Conservation (phyloP, 2,113 vertebrate genomes). For the Sinocyclocheilus maitianheensis region DNA sequence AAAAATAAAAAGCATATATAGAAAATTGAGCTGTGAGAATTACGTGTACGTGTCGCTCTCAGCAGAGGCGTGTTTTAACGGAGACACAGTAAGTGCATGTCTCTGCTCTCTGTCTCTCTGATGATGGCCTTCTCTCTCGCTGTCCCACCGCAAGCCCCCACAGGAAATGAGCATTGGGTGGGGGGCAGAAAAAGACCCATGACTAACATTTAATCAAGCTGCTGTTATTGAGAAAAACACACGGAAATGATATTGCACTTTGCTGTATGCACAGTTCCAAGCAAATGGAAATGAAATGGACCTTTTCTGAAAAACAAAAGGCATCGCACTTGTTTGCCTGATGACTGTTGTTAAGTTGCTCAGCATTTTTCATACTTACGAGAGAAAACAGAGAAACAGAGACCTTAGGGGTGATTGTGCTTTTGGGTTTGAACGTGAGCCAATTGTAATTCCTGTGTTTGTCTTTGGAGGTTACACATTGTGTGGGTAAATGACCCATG, state of each 20-base stretch:
- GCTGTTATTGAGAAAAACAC: constrained; percentile 49
- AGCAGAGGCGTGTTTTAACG: background rate
- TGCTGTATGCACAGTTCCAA: background rate
- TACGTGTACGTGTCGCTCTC: background rate
- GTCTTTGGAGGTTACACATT: constrained; percentile 44
- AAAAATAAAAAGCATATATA: background rate
- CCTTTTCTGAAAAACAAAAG: constrained; percentile 14
- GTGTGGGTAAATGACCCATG: constrained; percentile 51
- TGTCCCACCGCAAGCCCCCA: constrained; percentile 54
- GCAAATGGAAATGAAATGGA: constrained; percentile 30
- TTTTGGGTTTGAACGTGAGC: constrained; percentile 40
- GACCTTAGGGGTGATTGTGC: constrained; percentile 9
- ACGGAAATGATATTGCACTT: constrained; percentile 57
- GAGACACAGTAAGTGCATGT: background rate
- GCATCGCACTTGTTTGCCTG: constrained; percentile 18
- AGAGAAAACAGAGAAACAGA: constrained; percentile 8
- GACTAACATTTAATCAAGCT: constrained; percentile 62
- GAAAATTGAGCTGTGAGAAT: background rate
- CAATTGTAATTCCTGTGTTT: constrained; percentile 59
- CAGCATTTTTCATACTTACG: background rate
- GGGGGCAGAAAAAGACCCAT: constrained; percentile 65
- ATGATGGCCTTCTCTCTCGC: constrained; percentile 12
- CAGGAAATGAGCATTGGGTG: constrained; percentile 74
- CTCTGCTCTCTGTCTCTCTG: constrained; percentile 34
- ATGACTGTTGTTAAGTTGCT: constrained; percentile 9